These are phyloP conservation scores for Pantherophis vulpinus DNA, from an alignment of 2,797 vertebrate species.

Conservation along the genomic window DNA sequence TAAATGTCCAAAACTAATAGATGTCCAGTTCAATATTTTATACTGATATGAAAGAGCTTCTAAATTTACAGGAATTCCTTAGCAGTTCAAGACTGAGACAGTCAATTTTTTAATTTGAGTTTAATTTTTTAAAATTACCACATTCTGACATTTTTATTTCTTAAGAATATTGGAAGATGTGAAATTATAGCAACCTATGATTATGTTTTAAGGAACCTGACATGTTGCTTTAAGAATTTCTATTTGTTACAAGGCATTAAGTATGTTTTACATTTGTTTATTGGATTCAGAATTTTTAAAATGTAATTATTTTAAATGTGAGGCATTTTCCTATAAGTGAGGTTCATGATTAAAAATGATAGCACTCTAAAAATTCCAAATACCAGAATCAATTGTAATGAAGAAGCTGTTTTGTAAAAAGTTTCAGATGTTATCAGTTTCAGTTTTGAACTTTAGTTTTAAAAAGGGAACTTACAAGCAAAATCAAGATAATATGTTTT, in stretches of 20 bases:
- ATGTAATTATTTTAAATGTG: slow-evolving; percentile 13
- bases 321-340: slow-evolving; percentile 10
- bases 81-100: background rate
- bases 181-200: background rate
- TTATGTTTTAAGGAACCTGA: slow-evolving; percentile 5
- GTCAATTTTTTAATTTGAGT: background rate
- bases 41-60: background rate
- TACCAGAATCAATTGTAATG: background rate
- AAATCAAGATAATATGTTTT: background rate
- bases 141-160: background rate
- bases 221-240: background rate
- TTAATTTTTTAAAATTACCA: background rate
- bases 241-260: background rate
- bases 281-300: slow-evolving; percentile 2
- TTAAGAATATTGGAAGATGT: background rate
- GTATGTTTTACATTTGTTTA: slow-evolving; percentile 12
- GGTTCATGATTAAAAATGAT: background rate
- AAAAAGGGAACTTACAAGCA: background rate
- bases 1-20: background rate
- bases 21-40: background rate
- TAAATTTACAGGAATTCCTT: background rate
- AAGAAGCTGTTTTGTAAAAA: background rate
- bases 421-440: background rate
- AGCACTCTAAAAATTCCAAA: background rate
- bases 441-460: background rate